phyloP scores from a whole-genome alignment of 2,888 invertebrate species.

The Lasioglossum morio region DNA sequence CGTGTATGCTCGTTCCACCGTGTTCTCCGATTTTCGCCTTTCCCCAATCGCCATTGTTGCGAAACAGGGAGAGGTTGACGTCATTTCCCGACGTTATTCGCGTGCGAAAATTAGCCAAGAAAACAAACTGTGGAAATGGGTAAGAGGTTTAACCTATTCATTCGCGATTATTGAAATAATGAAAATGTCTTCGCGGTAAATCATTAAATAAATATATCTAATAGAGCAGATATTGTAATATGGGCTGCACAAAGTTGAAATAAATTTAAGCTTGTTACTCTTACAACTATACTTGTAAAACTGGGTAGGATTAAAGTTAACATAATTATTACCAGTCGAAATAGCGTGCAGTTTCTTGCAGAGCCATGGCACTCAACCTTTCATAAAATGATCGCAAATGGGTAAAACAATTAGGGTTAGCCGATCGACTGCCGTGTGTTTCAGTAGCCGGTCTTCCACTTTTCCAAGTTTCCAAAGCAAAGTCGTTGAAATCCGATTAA shows the following conservation, averaged over 20 bases:
- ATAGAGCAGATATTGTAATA: too few relatives aligned
- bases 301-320: too few relatives aligned
- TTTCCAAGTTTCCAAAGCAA: neutral
- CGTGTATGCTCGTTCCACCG: slow-evolving; percentile 10
- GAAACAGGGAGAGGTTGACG: neutral
- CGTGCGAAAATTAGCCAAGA: too few relatives aligned
- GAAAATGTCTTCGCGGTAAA: too few relatives aligned
- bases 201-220: too few relatives aligned
- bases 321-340: neutral
- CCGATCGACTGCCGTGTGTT: neutral
- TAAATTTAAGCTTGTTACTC: too few relatives aligned
- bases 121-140: too few relatives aligned
- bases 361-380: neutral
- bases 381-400: neutral
- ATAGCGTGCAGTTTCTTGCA: neutral
- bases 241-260: too few relatives aligned
- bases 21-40: neutral
- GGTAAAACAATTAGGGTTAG: neutral
- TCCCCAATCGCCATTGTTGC: neutral
- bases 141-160: too few relatives aligned
- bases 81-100: too few relatives aligned
- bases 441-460: neutral
- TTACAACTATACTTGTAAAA: too few relatives aligned
- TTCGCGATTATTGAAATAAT: too few relatives aligned
- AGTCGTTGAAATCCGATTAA: neutral